Base-by-base conservation (phyloP, 2,797 vertebrate species). In the Phylloscopus collybita region DNA sequence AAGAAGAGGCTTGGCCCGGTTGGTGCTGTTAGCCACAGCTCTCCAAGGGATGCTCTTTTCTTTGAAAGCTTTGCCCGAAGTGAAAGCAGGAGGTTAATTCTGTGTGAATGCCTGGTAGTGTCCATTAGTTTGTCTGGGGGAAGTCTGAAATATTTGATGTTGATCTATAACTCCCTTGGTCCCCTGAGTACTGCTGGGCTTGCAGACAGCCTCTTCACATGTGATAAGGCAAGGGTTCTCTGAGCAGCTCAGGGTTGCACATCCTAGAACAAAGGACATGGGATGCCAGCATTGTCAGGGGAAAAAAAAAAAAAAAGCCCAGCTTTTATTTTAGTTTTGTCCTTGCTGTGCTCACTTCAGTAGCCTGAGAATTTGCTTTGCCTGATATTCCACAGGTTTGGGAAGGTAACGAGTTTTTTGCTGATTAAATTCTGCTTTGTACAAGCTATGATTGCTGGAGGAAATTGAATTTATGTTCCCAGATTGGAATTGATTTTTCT, bases 1-100 rank as follows among this genome's bases (percentile, higher is more conserved):
- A 59, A 53, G 87, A 85, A n/a, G 82, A 67, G 76, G 66, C 34
- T 88, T 92, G 92, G 86, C 88, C 21, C 0, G 0, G n/a, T 47
- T 60, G 22, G 25, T 86, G 80, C 74, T 53, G 71, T 89, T 90
- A 92, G 81, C 90, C 91, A 85, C 81, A 92, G 80, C 36, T 93
- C 91, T 96, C 93, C 67, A 49, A 94, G 90, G 73, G 80, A 84
- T 73, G 78, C 74, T 94, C 74, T 89, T 86, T 94, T 71, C 86
- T 95, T 96, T 95, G 80, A 95, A 92, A 94, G 78, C 93, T 95
- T 88, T 96, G 78, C 84, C 80, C 4, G 0, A 16, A 92, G 60
- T 76, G 83, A 95, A 95, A 92, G 59, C 66, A 81, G 80, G 90
- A 95, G 86, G 36, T 93, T 90, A 88, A 90, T 84, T 78, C 91